Percentiles rank a stretch among this genome's conserved stretches.
Evolutionary conservation across 2,888 invertebrate genomes (phyloP).

Genomic region (Empis stercorea): DNA sequence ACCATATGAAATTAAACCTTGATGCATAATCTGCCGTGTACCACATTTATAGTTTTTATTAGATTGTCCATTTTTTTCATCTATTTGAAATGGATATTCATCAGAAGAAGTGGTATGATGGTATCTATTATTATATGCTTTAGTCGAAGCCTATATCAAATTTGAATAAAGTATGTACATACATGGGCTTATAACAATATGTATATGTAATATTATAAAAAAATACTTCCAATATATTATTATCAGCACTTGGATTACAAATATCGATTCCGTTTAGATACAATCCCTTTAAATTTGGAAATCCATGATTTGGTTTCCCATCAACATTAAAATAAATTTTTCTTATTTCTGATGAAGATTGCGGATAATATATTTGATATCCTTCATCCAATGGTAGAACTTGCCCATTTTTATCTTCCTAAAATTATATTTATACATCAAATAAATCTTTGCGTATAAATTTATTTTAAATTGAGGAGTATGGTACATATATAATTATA

Average conservation of each 20-base stretch:
- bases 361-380: background rate
- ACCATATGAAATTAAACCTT: constrained; percentile 29
- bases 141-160: too few species aligned
- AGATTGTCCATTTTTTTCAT: background rate
- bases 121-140: too few species aligned
- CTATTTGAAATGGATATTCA: too few species aligned
- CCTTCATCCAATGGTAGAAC: too few species aligned
- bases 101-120: background rate
- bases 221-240: background rate
- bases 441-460: too few species aligned
- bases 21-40: constrained; percentile 6
- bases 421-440: background rate
- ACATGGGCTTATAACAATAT: too few species aligned
- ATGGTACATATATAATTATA: too few species aligned
- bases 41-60: constrained; percentile 6
- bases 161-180: too few species aligned
- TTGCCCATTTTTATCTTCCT: constrained; percentile 1
- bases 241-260: background rate
- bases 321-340: constrained; percentile 5
- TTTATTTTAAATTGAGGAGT: too few species aligned
- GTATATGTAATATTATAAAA: too few species aligned
- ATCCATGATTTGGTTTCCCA: constrained; percentile 8
- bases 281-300: constrained; percentile 7
- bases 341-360: background rate
- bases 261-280: constrained; percentile 9